Evolutionary conservation across 2,797 vertebrate genomes (phyloP).

Genomic region (Toxotes lorentzi): DNA sequence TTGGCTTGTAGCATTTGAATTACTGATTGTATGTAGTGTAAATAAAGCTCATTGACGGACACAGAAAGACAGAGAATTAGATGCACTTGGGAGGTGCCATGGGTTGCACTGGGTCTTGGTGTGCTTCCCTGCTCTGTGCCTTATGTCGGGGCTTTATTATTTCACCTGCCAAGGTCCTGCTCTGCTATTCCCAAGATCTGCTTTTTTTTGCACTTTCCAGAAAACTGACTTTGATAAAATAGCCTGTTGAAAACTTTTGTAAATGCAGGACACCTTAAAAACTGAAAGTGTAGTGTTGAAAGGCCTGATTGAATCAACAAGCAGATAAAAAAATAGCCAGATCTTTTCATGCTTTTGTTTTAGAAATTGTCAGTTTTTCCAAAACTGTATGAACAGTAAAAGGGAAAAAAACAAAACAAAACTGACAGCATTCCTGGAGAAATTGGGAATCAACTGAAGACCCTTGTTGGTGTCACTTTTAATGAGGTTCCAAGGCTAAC

Average conservation of each 20-base stretch:
- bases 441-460: neutral
- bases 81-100: slow-evolving; percentile 67
- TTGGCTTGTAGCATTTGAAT: neutral
- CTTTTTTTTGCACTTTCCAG: slow-evolving; percentile 27
- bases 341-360: neutral
- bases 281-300: neutral
- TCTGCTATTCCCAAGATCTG: slow-evolving; percentile 42
- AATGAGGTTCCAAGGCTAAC: neutral
- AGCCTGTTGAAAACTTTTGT: slow-evolving; percentile 26
- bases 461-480: neutral
- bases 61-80: slow-evolving; percentile 72
- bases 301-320: slow-evolving; percentile 21
- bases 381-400: no score
- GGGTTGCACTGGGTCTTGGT: slow-evolving; percentile 59
- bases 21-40: neutral
- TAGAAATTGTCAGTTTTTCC: no score
- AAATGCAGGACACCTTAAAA: neutral
- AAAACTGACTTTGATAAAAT: slow-evolving; percentile 32
- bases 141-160: slow-evolving; percentile 78
- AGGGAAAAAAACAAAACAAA: no score
- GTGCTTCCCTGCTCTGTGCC: slow-evolving; percentile 76
- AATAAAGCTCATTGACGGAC: slow-evolving; percentile 41
- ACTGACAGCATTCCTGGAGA: neutral
- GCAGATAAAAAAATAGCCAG: neutral
- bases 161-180: slow-evolving; percentile 76